Conservation (phyloP, 2,888 invertebrate species). For the Polydrusus cervinus region DNA sequence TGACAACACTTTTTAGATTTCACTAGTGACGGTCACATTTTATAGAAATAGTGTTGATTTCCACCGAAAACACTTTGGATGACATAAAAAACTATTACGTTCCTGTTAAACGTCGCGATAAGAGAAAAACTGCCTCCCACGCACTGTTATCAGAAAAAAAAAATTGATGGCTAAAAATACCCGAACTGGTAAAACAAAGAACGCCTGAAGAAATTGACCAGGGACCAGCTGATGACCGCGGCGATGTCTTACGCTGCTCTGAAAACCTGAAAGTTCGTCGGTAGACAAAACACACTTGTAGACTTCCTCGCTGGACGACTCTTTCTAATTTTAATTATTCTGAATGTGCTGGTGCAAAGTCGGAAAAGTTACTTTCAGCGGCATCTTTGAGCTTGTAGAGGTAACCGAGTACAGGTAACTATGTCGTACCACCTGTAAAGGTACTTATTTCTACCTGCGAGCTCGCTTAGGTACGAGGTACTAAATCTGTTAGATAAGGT, state of each 20-base stretch:
- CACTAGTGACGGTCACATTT: conserved; percentile 16
- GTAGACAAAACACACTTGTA: conserved; percentile 36
- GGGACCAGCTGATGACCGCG: conserved; percentile 45
- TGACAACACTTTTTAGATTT: conserved; percentile 11
- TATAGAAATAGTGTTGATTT: neutral
- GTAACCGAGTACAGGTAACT: conserved; percentile 44
- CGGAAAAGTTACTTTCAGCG: conserved; percentile 46
- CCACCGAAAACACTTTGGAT: conserved; percentile 29
- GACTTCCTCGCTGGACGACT: conserved; percentile 39
- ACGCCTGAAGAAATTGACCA: conserved; percentile 39
- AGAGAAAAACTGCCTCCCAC: conserved; percentile 30
- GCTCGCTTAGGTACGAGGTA: neutral
- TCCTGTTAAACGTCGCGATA: neutral
- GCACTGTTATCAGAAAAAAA: conserved; percentile 19
- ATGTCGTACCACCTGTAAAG: neutral
- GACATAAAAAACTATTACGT: neutral
- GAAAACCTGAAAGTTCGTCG: conserved; percentile 39
- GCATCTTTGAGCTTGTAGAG: conserved; percentile 46
- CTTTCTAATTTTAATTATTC: conserved; percentile 54
- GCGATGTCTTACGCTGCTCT: conserved; percentile 35
- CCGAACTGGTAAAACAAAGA: conserved; percentile 38
- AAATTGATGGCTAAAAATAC: neutral
- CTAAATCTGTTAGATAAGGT: neutral
- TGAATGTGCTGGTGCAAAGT: conserved; percentile 35
- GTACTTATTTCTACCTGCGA: conserved; percentile 1